Base-by-base conservation (phyloP, 2,797 vertebrate genomes). In the Amphiprion clarkii region DNA sequence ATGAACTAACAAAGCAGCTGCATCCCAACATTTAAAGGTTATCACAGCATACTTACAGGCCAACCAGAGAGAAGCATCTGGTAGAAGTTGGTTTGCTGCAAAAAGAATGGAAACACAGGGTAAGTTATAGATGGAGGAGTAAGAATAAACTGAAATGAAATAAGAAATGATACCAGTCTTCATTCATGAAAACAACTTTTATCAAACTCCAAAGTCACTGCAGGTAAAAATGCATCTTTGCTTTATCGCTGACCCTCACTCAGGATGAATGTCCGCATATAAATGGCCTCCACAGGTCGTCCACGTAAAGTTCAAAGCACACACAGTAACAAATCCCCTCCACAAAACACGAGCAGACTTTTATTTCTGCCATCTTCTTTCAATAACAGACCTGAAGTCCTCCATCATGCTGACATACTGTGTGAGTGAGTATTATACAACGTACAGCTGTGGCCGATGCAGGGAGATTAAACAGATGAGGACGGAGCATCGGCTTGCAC, bases 1-100 rank as follows among this genome's bases (percentile, higher is more conserved):
- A 71, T 21, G 49, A 81, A 72, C 12, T 4, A 55, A 71, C 1
- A 17, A 58, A 71, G 58, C 9, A 25, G 58, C 2, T 25, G 0
- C 59, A 33, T n/a, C 3, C 25, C 0, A 49, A 9, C 2, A 63
- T 23, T 56, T 5, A 57, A 27, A 65, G 14, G 11, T 5, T 19
- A 36, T 39, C 70, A 54, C 58, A 46, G 29, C 12, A 51, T 91
- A 97, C 97, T 97, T 95, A 97, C 97, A 91, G 96, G 96, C 97
- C 96, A 98, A 74, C 96, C 96, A 0, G 94, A 82, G 0, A 76
- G 81, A 14, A 98, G 94, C 19, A 97, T 87, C 87, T 98, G 97
- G 93, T 95, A 97, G 87, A 96, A 94, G 0, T 91, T 93, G 7
- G 95, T 96, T 93, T 96, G 95, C 97, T 97, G 76, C 1, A 65